A percentile compares a stretch with the other conserved stretches of the same genome.
Evolutionary conservation across 2,797 vertebrate genomes (phyloP).

Genomic region (Heteromormyrus szaboi): DNA sequence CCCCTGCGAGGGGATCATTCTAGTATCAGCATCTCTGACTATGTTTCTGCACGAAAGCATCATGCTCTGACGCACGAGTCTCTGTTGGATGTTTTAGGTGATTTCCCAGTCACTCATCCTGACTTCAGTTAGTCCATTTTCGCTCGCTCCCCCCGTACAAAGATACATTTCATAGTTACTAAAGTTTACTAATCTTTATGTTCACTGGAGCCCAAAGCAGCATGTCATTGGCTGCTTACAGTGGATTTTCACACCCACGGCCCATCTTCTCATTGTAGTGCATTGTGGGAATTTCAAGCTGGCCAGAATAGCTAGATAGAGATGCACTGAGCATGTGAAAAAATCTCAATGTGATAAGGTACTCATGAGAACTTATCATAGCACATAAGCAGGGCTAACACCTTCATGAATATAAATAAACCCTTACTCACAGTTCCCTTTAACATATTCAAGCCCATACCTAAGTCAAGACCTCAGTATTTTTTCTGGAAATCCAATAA

Average conservation of each 20-base stretch:
- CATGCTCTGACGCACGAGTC: neutral
- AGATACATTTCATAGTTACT: neutral
- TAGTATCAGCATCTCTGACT: neutral
- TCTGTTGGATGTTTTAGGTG: neutral
- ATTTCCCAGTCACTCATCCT: neutral
- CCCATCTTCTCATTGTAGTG: neutral
- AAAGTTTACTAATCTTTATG: neutral
- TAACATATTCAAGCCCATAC: neutral
- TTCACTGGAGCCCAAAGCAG: neutral
- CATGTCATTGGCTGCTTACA: neutral
- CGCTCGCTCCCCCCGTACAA: neutral
- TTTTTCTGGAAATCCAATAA: neutral
- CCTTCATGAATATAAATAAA: neutral
- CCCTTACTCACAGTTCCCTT: neutral
- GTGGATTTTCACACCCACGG: neutral
- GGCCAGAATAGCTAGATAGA: neutral
- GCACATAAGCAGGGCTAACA: neutral
- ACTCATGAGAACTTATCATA: neutral
- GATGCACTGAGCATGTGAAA: neutral
- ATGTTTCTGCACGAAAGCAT: neutral
- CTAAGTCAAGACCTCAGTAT: neutral
- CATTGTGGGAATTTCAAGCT: neutral
- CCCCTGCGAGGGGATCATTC: neutral
- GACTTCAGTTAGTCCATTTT: neutral
- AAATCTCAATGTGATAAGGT: neutral